Evolutionary conservation across 2,888 invertebrate genomes (phyloP), one percentile per base, ranked within the genome.

Genomic region (Trichogramma dendrolimi): DNA sequence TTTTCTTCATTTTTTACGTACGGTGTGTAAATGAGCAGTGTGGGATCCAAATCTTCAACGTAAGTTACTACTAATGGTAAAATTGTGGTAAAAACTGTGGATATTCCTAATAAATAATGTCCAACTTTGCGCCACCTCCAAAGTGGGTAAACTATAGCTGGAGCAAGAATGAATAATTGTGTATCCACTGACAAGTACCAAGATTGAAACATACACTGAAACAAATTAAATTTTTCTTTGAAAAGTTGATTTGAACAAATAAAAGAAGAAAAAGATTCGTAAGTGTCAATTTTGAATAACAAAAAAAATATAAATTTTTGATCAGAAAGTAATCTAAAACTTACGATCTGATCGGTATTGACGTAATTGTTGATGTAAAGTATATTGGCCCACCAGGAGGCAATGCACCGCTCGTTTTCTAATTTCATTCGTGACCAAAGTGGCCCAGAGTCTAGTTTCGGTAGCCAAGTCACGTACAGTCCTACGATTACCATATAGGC

Each of bases 281-380:
- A 27, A 39, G 46, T 44, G 39, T 49, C 1, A 14, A 44, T 5
- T 4, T 40, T n/a, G 6, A 50, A 4, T 6, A 52, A 39, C 40
- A 39, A 11, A 10, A 27, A 8, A 41, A 8, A 44, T 14, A 51
- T 52, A 40, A 8, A 49, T 55, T 49, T 47, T 8, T 46, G 43
- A 62, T 3, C 10, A 38, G 40, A 38, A 51, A 47, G n/a, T 38
- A 4, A 39, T 51, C 8, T 51, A 6, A 27, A 38, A 6, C 39
- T 75, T 75, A 87, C 87, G 80, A 87, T 71, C 70, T 83, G 76
- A 67, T 87, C 86, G 4, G 85, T 85, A 53, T 84, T 83, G 10
- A 88, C 81, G 71, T 90, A 90, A 73, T 90, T 90, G 72, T 90
- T 90, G 55, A 90, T 81, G 74, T 90, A 90, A 43, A 90, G 75